Evolutionary conservation across 2,113 vertebrate species (phyloP), one percentile per base, ranked within the genome.

Genomic region (Irena cyanogastra): DNA sequence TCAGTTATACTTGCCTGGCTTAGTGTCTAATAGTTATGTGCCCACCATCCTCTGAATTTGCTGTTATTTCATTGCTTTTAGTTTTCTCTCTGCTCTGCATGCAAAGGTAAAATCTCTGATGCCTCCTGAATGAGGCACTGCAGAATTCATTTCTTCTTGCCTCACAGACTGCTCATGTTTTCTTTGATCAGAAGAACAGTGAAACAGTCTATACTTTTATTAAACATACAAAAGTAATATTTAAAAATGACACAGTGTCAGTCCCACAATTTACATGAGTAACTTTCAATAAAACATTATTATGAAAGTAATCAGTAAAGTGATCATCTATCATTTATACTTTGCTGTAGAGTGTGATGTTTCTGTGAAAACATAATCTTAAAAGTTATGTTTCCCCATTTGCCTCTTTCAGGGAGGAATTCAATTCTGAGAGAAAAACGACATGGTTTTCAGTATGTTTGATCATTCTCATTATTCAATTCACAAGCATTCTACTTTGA

Each of bases 341-440:
- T 74, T 90, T 90, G 21, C 41, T 42, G 18, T 63, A 75, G 26
- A 64, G 26, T 39, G 33, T 74, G 71, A 83, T 23, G 49, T 94
- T 93, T 53, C 90, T 95, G 65, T 90, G 72, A 83, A 97, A 97
- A 96, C 37, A 90, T 17, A 35, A 90, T 96, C 71, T 87, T 78
- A 71, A 83, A 97, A 97, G 96, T 84, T 86, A 87, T 44, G 37
- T 88, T 66, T 39, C 56, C 74, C 50, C 37, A 39, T 86, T 97
- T 66, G 52, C 61, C 83, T 94, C 78, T 64, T 83, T 97, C 83
- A 93, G 77, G 54, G 94, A 95, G 39, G 75, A 8, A 20, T 72
- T 83, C 42, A 66, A 24, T 97, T 70, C 75, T 92, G 61, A 47
- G 88, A 91, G 49, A 83, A 87, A 96, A 96, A 66, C 14, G 49